Evolutionary conservation across 2,113 vertebrate genomes (phyloP), one percentile per base, ranked within the genome.

Genomic region (Terrapene triunguis): DNA sequence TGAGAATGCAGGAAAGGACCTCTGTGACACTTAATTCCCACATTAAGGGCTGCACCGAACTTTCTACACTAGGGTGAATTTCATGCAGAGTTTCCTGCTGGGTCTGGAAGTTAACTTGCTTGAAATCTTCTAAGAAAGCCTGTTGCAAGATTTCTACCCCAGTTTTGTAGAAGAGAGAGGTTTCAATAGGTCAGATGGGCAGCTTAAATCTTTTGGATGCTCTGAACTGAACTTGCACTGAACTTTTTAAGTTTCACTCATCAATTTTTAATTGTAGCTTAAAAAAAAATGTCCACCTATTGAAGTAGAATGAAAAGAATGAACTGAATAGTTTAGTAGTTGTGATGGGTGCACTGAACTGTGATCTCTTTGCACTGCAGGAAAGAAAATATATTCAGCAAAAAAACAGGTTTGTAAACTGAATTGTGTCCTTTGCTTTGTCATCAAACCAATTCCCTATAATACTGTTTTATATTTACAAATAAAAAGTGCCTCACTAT

Each of bases 261-360:
- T 29, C 51, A 89, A 87, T 74, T 88, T 95, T 93, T 92, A 84
- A 27, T 50, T 89, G n/a, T 53, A 92, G 65, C 85, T 89, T 91
- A 69, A 90, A 82, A 89, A 95, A 89, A 65, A 84, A 35, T 1
- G 3, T 78, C 55, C 69, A 32, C 53, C 82, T 93, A 92, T 65
- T 59, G 87, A 85, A 93, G 92, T 92, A 95, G 93, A 96, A 96
- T 72, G 55, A 89, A 83, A 84, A 85, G 72, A 78, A 89, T 85
- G 90, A 89, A 1, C 3, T 2, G 59, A 44, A 29, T 85, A 54
- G 57, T 59, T 78, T 84, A 95, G 83, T 85, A 72, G 38, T 65
- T 93, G 85, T 74, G 88, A 87, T 65, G 78, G 90, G 78, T 78
- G 48, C 72, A 59, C 32, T 8, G 90, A 91, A 74, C 54, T n/a